Percentiles rank a stretch among this genome's conserved stretches.
These are phyloP conservation scores for Amphimallon solstitiale DNA, from an alignment of 2,888 invertebrate genomes.

Conservation along the genomic window DNA sequence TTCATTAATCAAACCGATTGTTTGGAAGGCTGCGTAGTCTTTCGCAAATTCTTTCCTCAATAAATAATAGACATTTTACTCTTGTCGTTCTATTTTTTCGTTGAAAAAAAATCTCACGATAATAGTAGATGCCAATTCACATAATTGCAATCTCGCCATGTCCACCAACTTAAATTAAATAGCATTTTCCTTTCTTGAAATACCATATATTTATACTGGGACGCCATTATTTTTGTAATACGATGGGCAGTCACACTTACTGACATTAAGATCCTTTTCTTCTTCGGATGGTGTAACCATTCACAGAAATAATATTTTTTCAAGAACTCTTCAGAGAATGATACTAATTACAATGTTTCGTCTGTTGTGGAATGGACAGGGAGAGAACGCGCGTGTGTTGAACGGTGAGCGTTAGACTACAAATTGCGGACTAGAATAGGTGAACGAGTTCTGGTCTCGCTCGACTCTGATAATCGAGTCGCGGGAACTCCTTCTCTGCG, in stretches of 20 bases:
- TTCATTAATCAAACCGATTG: conserved; percentile 25
- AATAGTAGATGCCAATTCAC: conserved; percentile 35
- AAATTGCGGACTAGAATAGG: conserved; percentile 11
- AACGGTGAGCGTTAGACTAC: neutral
- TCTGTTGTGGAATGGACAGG: neutral
- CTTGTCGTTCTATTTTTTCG: conserved; percentile 31
- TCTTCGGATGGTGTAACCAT: conserved; percentile 13
- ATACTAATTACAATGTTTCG: conserved; percentile 18
- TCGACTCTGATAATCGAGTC: conserved; percentile 1
- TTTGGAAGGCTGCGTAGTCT: conserved; percentile 3
- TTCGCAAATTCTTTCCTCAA: conserved; percentile 29
- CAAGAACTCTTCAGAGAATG: neutral
- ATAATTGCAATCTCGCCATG: conserved; percentile 24
- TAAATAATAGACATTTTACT: conserved; percentile 36
- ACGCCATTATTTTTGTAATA: conserved; percentile 31
- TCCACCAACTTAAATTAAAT: conserved; percentile 34
- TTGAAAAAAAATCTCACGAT: conserved; percentile 25
- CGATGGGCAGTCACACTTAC: conserved; percentile 33
- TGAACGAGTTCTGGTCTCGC: neutral
- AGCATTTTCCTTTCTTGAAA: conserved; percentile 27
- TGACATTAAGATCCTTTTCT: conserved; percentile 22
- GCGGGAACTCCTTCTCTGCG: conserved; percentile 8
- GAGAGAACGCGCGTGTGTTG: neutral
- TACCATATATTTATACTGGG: conserved; percentile 35
- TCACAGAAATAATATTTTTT: conserved; percentile 11